Evolutionary conservation across 2,113 vertebrate species (phyloP), one percentile per base, ranked within the genome.

Genomic region (Etheostoma spectabile): DNA sequence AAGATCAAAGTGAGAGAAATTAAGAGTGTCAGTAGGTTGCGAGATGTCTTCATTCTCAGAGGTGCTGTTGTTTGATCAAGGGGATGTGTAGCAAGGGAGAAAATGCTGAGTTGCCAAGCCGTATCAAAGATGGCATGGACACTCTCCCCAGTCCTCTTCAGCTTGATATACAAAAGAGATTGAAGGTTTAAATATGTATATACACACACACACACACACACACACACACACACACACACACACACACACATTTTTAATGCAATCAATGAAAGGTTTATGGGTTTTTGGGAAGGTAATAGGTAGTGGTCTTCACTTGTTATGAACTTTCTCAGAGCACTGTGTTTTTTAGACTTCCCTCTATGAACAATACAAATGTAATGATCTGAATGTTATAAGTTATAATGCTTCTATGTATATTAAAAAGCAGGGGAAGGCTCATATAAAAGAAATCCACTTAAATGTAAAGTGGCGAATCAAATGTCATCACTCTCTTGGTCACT

Each of bases 1-100:
- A 11, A 85, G 89, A 91, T 94, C 85, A 94, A 93, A 93, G 85
- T 55, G 48, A 68, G 76, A 38, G 66, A 64, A 82, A 93, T 91
- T 82, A 82, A 85, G 60, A 80, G 78, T 84, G 88, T 87, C 80
- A 33, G 73, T 80, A 84, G 76, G 74, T 84, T 82, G 83, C 19
- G 4, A 79, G 79, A 89, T 75, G 85, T 84, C 86, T 93, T 88
- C 79, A 82, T 90, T 79, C 83, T 55, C 60, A 86, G 76, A 78
- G 61, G 70, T 38, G 68, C 63, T 62, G 30, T 85, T 89, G 82
- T 90, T 92, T 91, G 89, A 93, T 92, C 90, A 91, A 85, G 80
- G 80, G 76, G 75, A 74, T 82, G 61, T 87, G 66, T 74, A 52
- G 66, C 59, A 14, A 63, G 80, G 22, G 71, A 84, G 80, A 84